Evolutionary conservation across 2,888 invertebrate species (phyloP), one percentile per base, ranked within the genome.

Genomic region (Acleris laterana): DNA sequence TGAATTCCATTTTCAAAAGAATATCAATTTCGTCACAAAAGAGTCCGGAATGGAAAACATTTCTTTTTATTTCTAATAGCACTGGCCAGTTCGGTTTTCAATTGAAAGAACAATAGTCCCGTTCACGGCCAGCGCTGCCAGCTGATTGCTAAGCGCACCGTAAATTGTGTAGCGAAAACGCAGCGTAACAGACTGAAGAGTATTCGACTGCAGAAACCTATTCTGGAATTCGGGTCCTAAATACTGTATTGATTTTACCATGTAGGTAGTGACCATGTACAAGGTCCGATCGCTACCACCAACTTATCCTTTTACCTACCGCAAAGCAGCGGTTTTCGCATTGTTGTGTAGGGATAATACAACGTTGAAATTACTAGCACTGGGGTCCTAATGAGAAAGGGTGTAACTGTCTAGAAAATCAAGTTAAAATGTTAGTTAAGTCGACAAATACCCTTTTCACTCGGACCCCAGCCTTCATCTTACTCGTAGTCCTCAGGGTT

Each of bases 81-180:
- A 55, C 44, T 57, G 61, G 56, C 62, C 66, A 52, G 57, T 66
- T 57, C 56, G 57, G 62, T 62, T 57, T 66, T 66, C 66, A 66
- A 66, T 66, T 62, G 51, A 62, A 62, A 62, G 25, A 56, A 51
- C 61, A 57, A 66, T 52, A 57, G 19, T 20, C 11, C 46, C 2
- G 38, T 38, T 7, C 17, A 46, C 46, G 16, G 17, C 46, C 46
- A 46, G 7, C 17, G 46, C 46, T 46, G 46, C 17, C 3, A 49
- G 55, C 56, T 50, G 60, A 61, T 65, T 65, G 61, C 56, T 13
- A 13, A 51, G 17, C 46, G 57, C 46, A 62, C 38, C 66, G 57
- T 51, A 56, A 60, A 60, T 58, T 32, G 19, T 38, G 28, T 59
- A 32, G 63, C 58, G 58, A 51, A 62, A 55, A 55, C 51, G 53